phyloP scores from a whole-genome alignment of 1,140 invertebrate species.

The Drosophila pandora region DNA sequence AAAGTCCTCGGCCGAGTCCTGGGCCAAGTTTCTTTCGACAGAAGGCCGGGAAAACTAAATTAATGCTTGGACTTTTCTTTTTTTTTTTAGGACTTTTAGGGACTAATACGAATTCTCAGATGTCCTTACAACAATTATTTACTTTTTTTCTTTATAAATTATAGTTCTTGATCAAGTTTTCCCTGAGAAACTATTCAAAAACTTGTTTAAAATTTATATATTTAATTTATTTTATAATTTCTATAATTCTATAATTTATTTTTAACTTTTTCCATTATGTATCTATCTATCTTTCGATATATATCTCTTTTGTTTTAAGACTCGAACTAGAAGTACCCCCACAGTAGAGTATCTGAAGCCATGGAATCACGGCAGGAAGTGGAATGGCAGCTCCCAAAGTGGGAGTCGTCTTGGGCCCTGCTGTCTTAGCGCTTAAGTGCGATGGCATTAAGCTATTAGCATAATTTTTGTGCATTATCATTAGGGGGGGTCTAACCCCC shows the following conservation, averaged over 20 bases:
- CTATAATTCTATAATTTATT: too few species aligned
- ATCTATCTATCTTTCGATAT: too few species aligned
- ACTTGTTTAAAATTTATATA: too few species aligned
- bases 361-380: not conserved
- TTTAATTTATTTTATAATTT: too few species aligned
- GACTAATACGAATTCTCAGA: not conserved
- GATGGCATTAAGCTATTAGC: slow-evolving; percentile 79
- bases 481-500: slow-evolving; percentile 27
- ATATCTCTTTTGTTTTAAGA: too few species aligned
- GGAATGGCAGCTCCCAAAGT: too few species aligned
- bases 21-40: slow-evolving; percentile 31
- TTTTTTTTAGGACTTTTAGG: too few species aligned
- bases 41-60: slow-evolving; percentile 27
- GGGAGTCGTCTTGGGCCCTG: slow-evolving; percentile 37
- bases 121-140: not conserved
- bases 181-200: too few species aligned
- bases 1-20: slow-evolving; percentile 27
- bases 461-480: slow-evolving; percentile 79
- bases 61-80: slow-evolving; percentile 13
- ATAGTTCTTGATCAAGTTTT: not conserved
- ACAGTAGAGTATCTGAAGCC: not conserved
- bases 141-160: too few species aligned
- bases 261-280: too few species aligned
- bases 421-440: slow-evolving; percentile 73
- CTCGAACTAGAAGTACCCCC: too few species aligned